A percentile compares a stretch with the other conserved stretches of the same genome.
Evolutionary conservation across 2,888 invertebrate species (phyloP).

Genomic region (Megamerina dolium): DNA sequence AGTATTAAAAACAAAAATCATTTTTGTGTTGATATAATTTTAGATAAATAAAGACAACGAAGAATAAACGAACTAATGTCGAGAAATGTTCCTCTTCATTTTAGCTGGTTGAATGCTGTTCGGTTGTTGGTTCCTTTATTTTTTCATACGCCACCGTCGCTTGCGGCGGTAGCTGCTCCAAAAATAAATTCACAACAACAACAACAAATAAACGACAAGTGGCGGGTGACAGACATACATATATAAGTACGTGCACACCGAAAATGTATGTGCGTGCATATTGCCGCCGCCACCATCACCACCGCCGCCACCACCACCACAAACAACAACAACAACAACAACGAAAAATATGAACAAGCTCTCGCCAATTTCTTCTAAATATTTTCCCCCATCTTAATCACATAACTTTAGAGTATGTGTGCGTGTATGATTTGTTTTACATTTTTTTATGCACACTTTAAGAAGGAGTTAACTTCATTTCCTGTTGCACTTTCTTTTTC

Average conservation of each 20-base stretch:
- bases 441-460: constrained; percentile 2
- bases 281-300: too few relatives aligned
- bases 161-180: constrained; percentile 16
- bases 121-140: not conserved
- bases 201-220: too few relatives aligned
- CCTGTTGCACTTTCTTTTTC: too few relatives aligned
- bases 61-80: constrained; percentile 10
- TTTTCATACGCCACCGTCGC: not conserved
- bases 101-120: too few relatives aligned
- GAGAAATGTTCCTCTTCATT: constrained; percentile 6
- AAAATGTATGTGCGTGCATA: too few relatives aligned
- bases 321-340: too few relatives aligned
- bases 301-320: too few relatives aligned
- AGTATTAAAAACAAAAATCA: too few relatives aligned
- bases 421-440: constrained; percentile 1
- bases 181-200: constrained; percentile 16
- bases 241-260: too few relatives aligned
- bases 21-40: constrained; percentile 16
- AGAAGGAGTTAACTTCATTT: too few relatives aligned
- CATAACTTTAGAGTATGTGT: not conserved
- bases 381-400: not conserved
- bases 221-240: too few relatives aligned
- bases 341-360: too few relatives aligned
- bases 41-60: constrained; percentile 9
- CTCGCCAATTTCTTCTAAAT: not conserved